Evolutionary conservation across 1,140 invertebrate species (phyloP).

Genomic region (Cardiocondyla obscurior): DNA sequence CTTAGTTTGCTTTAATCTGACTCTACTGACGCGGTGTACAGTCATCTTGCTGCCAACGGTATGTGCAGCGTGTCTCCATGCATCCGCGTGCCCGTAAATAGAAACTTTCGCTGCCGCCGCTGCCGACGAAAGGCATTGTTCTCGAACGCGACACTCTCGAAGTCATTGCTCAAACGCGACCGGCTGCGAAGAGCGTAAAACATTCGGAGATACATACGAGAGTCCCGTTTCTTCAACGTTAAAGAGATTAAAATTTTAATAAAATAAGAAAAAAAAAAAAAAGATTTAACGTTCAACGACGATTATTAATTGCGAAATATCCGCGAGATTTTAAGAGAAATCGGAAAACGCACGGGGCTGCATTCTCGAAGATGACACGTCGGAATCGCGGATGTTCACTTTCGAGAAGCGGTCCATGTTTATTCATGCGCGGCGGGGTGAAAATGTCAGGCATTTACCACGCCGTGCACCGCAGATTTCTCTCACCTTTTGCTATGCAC

Average conservation of each 20-base stretch:
- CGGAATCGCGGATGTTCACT: conserved; percentile 9
- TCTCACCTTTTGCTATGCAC: conserved; percentile 62
- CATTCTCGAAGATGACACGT: conserved; percentile 5
- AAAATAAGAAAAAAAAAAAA: not conserved
- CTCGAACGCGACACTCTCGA: conserved; percentile 19
- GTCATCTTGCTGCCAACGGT: conserved; percentile 48
- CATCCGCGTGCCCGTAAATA: conserved; percentile 31
- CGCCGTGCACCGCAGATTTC: conserved; percentile 52
- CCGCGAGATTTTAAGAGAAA: not conserved
- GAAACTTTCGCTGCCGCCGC: conserved; percentile 53
- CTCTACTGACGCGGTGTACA: conserved; percentile 61
- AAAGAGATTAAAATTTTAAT: not conserved
- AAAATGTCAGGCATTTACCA: conserved; percentile 71
- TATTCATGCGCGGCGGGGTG: conserved; percentile 54
- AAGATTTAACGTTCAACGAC: not conserved
- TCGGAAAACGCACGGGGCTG: too few species aligned
- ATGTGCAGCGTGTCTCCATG: conserved; percentile 32
- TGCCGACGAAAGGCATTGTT: conserved; percentile 36
- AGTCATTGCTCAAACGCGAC: not conserved
- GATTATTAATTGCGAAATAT: not conserved
- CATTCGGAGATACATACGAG: not conserved
- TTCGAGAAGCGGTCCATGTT: conserved; percentile 17
- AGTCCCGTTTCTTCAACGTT: not conserved
- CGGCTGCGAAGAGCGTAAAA: not conserved
- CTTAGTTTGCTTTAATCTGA: conserved; percentile 76